Evolutionary conservation across 30 jellyfish, hydroid and myxozoan species (phyloP).

Genomic region (Turritopsis rubra): DNA sequence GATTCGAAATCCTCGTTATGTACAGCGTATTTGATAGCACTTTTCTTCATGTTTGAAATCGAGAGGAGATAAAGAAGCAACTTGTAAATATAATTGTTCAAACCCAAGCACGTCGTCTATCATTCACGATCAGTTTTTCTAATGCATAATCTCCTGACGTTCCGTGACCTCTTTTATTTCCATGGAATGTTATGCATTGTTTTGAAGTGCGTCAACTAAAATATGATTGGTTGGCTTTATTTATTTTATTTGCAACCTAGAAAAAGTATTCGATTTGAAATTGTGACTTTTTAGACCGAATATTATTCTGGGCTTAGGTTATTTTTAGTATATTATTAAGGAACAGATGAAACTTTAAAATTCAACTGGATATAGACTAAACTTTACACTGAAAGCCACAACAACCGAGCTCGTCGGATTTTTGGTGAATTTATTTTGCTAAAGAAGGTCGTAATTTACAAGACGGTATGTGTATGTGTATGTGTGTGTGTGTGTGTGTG

Average conservation of each 20-base stretch:
- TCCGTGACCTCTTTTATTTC: background rate
- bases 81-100: background rate
- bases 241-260: background rate
- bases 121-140: background rate
- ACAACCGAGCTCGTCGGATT: too few relatives aligned
- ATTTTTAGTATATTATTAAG: too few relatives aligned
- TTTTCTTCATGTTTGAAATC: background rate
- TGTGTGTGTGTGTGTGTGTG: too few relatives aligned
- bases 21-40: slow-evolving; percentile 4
- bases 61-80: background rate
- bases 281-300: background rate
- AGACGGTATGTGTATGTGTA: too few relatives aligned
- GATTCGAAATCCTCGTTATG: slow-evolving; percentile 9
- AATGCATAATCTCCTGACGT: background rate
- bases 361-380: too few relatives aligned
- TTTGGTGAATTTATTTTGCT: too few relatives aligned
- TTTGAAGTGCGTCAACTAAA: background rate
- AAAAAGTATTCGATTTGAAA: background rate
- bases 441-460: too few relatives aligned
- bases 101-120: background rate
- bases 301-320: background rate
- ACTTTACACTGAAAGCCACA: too few relatives aligned
- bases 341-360: too few relatives aligned
- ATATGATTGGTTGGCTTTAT: background rate
- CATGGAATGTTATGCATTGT: background rate